These are phyloP conservation scores for Elysia crispata DNA, from an alignment of 2,888 invertebrate species.

Conservation along the genomic window DNA sequence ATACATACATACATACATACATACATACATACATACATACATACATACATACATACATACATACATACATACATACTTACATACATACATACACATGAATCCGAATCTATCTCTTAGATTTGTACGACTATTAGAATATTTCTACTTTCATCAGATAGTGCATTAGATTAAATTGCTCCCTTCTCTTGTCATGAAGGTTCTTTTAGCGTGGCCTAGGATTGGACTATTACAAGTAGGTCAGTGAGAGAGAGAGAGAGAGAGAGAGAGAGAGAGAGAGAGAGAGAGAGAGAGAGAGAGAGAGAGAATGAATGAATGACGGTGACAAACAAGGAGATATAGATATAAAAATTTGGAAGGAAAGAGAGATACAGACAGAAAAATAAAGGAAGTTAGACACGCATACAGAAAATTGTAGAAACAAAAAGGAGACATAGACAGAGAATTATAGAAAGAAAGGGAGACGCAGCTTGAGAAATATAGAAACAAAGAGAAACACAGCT, in stretches of 20 bases:
- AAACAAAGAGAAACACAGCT: no score
- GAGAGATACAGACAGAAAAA: background rate
- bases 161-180: no score
- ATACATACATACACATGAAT: background rate
- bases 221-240: no score
- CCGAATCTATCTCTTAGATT: background rate
- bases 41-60: background rate
- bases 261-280: slow-evolving; percentile 13
- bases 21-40: background rate
- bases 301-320: no score
- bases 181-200: no score
- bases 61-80: background rate
- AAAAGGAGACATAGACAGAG: no score
- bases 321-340: background rate
- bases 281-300: background rate
- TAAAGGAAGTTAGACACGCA: no score
- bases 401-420: no score
- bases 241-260: background rate
- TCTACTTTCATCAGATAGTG: no score
- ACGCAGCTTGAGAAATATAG: background rate
- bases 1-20: slow-evolving; percentile 17
- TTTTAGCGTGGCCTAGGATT: no score
- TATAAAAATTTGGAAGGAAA: background rate
- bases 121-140: no score
- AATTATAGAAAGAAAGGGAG: background rate